These are phyloP conservation scores for Spermophilus dauricus DNA, from an alignment of 2,113 vertebrate species.

Conservation along the genomic window DNA sequence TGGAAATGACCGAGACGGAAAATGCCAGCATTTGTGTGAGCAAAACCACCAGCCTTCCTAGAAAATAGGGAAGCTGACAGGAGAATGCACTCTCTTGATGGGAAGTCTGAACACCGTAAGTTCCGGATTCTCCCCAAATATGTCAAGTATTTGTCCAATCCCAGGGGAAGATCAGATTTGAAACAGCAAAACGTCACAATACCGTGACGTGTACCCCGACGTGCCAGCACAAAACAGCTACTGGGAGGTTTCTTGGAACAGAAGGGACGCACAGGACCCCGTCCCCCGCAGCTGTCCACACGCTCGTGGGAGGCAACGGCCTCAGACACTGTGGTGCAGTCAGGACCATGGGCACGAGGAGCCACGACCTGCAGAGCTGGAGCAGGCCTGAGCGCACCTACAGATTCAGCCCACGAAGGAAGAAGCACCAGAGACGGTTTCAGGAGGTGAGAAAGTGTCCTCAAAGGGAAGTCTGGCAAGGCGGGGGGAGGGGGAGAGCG, in stretches of 20 bases:
- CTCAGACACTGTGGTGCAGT: rapidly evolving
- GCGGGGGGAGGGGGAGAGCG: too few species aligned
- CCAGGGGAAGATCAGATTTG: background rate
- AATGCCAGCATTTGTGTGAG: background rate
- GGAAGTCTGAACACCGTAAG: background rate
- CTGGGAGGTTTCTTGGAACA: too few species aligned
- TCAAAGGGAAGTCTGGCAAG: rapidly evolving
- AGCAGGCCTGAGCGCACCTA: rapidly evolving
- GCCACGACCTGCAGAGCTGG: rapidly evolving
- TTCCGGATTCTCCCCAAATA: background rate
- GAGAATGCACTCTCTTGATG: rapidly evolving
- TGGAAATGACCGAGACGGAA: background rate
- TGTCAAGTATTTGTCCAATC: background rate
- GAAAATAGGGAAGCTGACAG: background rate
- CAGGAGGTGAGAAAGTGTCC: background rate
- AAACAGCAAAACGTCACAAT: background rate
- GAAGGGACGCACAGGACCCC: rapidly evolving
- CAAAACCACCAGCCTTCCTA: background rate
- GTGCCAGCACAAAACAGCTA: background rate
- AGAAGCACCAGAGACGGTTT: rapidly evolving
- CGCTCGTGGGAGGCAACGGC: rapidly evolving
- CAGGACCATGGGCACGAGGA: rapidly evolving
- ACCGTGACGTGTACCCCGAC: background rate
- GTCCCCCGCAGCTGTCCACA: too few species aligned
- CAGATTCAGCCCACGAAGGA: rapidly evolving